Percentiles rank a stretch among this genome's conserved stretches.
These are phyloP conservation scores for Phalera bucephala DNA, from an alignment of 2,888 invertebrate species.

Conservation along the genomic window DNA sequence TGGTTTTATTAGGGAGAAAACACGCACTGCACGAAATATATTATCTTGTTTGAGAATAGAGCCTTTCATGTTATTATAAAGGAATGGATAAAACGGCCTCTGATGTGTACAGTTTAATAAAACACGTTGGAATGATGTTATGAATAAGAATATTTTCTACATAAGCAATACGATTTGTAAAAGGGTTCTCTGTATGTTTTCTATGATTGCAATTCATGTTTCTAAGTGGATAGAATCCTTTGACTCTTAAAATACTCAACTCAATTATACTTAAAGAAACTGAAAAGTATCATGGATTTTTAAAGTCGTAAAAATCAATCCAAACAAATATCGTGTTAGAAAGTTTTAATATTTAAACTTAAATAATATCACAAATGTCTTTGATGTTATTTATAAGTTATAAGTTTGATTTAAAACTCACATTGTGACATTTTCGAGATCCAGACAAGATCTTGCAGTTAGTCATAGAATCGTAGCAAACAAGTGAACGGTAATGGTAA, in stretches of 20 bases:
- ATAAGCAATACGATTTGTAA: slow-evolving; percentile 19
- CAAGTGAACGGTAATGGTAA: slow-evolving; percentile 37
- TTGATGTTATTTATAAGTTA: too few species aligned
- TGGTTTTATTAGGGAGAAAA: slow-evolving; percentile 67
- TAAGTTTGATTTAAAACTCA: too few species aligned
- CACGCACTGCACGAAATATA: slow-evolving; percentile 58
- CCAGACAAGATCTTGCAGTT: too few species aligned
- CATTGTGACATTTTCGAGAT: too few species aligned
- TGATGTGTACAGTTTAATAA: slow-evolving; percentile 47
- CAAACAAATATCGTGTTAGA: too few species aligned
- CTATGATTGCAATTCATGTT: slow-evolving; percentile 21
- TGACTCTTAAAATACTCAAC: slow-evolving; percentile 15
- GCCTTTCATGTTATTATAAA: slow-evolving; percentile 59
- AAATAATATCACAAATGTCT: too few species aligned
- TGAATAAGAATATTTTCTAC: slow-evolving; percentile 39
- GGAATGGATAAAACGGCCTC: slow-evolving; percentile 39
- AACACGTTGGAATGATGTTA: slow-evolving; percentile 40
- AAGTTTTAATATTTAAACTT: too few species aligned
- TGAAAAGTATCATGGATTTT: too few species aligned
- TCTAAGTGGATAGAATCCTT: slow-evolving; percentile 28
- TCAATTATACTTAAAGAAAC: too few species aligned
- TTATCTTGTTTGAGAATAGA: slow-evolving; percentile 54
- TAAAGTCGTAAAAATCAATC: too few species aligned
- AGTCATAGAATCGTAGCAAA: slow-evolving; percentile 33
- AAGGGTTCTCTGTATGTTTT: slow-evolving; percentile 21